Base-by-base conservation (phyloP, 2,797 vertebrate genomes). In the Pseudomugil gertrudae region DNA sequence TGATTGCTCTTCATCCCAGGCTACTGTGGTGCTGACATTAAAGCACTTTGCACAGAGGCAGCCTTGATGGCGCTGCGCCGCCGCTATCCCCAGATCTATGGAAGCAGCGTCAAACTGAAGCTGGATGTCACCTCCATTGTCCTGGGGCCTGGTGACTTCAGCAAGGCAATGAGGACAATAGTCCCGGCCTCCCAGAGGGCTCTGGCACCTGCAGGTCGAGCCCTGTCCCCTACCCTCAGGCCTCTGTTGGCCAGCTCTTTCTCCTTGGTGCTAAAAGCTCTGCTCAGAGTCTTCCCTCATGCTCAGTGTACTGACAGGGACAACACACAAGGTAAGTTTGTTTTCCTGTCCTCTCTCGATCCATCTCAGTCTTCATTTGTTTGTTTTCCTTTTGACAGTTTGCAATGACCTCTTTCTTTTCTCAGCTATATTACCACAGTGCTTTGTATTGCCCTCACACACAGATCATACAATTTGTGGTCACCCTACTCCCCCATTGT, bases 41-140 rank as follows among this genome's bases (percentile, higher is more conserved):
- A 99, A 96, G 97, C 98, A 94, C 95, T 99, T 96, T 99, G 98
- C 94, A 99, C 98, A 74, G 98, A 99, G 93, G 95, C 97, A 70
- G 95, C 97, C 82, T 93, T 99, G 92, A 95, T 93, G 68, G 97
- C 97, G 43, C 90, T 99, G 81, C 94, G 98, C 53, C 95, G 98
- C 63, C 95, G 96, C 67, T 99, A 99, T 65, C 98, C 98, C 10
- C 98, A 99, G 94, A 99, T 99, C 86, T 99, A 99, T 50, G 92
- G 94, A 87, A 98, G 96, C 93, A 98, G 97, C 55, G 95, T 96
- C 83, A 98, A 98, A 67, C 94, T 98, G 33, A 95, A 96, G 91
- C 93, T 99, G 79, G 97, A 99, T 3, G 93, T 99, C 60, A 92
- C 95, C 73, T 98, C 97, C 1, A 96, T 99, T 4, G 94, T 98